Percentiles rank a stretch among this genome's conserved stretches.
These are phyloP conservation scores for Sternotherus odoratus DNA, from an alignment of 2,797 vertebrate genomes.

Conservation along the genomic window DNA sequence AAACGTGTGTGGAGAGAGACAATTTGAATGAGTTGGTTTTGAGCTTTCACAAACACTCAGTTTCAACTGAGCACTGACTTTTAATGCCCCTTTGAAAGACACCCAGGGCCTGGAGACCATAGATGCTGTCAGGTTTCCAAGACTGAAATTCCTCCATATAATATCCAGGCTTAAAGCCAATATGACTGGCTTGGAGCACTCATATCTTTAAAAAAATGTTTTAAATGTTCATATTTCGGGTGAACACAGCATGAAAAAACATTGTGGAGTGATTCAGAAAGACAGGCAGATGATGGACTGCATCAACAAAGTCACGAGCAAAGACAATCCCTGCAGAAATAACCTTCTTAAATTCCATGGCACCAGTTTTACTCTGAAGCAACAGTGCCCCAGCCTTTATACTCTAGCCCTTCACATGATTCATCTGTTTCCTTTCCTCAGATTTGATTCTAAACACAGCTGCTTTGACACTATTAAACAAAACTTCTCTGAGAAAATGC, in stretches of 20 bases:
- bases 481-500: not conserved
- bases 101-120: conserved; percentile 12
- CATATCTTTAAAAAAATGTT: conserved; percentile 35
- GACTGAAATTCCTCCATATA: conserved; percentile 56
- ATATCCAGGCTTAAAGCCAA: conserved; percentile 60
- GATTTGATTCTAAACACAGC: not conserved
- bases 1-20: not conserved
- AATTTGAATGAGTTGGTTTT: not conserved
- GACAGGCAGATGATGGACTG: conserved; percentile 9
- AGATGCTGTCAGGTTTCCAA: conserved; percentile 52
- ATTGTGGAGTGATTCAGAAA: conserved; percentile 26
- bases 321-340: conserved; percentile 24
- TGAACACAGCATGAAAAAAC: not conserved
- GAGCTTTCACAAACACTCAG: not conserved
- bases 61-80: not conserved
- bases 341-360: conserved; percentile 25
- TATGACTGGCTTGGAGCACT: conserved; percentile 17
- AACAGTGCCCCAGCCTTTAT: not conserved
- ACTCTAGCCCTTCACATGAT: not conserved
- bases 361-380: not conserved
- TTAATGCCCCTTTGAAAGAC: conserved; percentile 34
- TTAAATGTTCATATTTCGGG: conserved; percentile 39
- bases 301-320: conserved; percentile 18
- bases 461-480: not conserved
- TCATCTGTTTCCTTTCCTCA: not conserved